phyloP scores from a whole-genome alignment of 2,113 vertebrate genomes.

The Eleginops maclovinus region DNA sequence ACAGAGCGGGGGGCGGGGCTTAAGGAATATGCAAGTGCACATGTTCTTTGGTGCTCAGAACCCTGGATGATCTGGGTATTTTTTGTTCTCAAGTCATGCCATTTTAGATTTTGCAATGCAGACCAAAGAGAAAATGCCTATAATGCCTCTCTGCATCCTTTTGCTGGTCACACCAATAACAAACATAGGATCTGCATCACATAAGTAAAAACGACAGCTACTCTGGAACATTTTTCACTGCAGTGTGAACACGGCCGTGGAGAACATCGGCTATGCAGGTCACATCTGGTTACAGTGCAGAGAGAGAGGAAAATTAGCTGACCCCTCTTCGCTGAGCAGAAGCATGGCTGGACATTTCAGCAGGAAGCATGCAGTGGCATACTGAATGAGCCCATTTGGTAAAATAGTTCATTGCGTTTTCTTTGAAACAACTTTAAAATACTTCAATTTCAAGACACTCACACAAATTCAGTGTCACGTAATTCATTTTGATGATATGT shows the following conservation, averaged over 20 bases:
- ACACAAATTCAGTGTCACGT: not conserved
- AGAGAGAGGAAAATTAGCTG: conserved; percentile 18
- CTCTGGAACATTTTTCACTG: not conserved
- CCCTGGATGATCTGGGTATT: no score
- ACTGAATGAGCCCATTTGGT: conserved; percentile 10
- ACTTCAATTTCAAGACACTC: not conserved
- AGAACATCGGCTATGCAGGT: conserved; percentile 27
- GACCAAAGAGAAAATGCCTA: not conserved
- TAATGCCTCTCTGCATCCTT: not conserved
- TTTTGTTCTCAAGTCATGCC: not conserved
- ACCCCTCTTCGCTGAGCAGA: conserved; percentile 29
- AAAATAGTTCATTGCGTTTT: not conserved
- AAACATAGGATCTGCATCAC: not conserved
- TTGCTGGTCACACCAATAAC: not conserved
- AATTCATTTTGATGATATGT: not conserved
- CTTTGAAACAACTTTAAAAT: not conserved
- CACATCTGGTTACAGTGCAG: conserved; percentile 48
- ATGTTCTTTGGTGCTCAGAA: no score
- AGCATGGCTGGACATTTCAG: conserved; percentile 9
- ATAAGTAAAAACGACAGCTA: not conserved
- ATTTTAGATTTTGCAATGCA: not conserved
- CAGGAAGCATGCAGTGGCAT: conserved; percentile 3
- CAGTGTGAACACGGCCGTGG: not conserved
- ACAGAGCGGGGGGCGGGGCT: no score
- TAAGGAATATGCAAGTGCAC: no score